Evolutionary conservation across 2,113 vertebrate species (phyloP), one percentile per base, ranked within the genome.

Genomic region (Pangasianodon gigas): DNA sequence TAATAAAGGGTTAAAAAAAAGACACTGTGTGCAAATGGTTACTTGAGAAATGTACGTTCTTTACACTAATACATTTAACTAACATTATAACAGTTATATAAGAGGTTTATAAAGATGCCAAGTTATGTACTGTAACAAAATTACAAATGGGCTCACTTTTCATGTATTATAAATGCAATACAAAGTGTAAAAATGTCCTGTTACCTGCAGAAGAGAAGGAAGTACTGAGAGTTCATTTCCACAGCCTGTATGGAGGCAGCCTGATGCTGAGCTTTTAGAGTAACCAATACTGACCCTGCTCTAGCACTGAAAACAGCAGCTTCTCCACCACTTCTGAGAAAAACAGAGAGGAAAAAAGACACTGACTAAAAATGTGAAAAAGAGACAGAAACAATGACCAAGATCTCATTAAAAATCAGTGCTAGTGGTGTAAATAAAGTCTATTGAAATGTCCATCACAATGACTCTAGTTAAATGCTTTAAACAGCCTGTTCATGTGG

Each of bases 201-300:
- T 86, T 93, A 95, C 94, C 94, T 95, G 94, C 93, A 95, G 89
- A 96, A 94, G 54, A 96, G 92, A 88, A 96, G 88, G 75, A 96
- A 94, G 69, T 95, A 95, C 71, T 94, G 92, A 32, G 93, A 91
- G 74, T 92, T 94, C 91, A 94, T 93, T 80, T 94, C 95, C 90
- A 95, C 94, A 77, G 93, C 94, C 86, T 93, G 94, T 90, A 95
- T 89, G 44, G 92, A 46, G 0, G 90, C 93, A 29, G 92, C 91
- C 9, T 79, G 88, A n/a, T 93, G 93, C 91, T 91, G 93, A 67
- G 89, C 32, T 54, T 91, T 67, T 80, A 95, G 80, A 56, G 94
- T 92, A 62, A 89, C 93, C 58, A 92, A 41, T 26, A 95, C 85
- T 44, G 87, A 32, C n/a, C 93, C 93, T 69, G 88, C 90, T 89